Base-by-base conservation (phyloP, 1,140 invertebrate genomes). In the Zophobas morio region DNA sequence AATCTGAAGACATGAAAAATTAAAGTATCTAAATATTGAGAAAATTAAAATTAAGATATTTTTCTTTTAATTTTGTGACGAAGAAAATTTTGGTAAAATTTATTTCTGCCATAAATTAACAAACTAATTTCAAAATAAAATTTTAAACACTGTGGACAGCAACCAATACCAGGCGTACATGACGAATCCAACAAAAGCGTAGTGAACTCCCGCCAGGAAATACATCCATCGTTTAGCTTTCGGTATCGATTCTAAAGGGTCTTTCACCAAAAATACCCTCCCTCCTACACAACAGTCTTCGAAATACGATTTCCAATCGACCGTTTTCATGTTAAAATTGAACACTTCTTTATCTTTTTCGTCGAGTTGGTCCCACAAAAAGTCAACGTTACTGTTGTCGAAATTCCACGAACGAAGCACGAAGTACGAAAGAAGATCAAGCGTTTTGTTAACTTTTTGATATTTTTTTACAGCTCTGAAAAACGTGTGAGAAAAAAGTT, bases 391-490 rank as follows among this genome's bases (percentile, higher is more conserved):
- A 4, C 8, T 46, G 6, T 35, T 36, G 6, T 70, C 37, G 33
- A 71, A 76, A 37, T 20, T 54, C 66, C 60, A 70, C 1, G 37
- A 51, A 20, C 3, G 54, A 36, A 39, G 54, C 34, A 33, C 40
- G 20, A 76, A 71, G 42, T 34, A 70, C 32, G 42, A n/a, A 1
- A 56, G 1, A 8, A 46, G 5, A 6, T n/a, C 39, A 6, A 37
- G 32, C 1, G 40, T n/a, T 32, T 72, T 57, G 20, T 60, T 51
- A 20, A 78, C 57, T 6, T 76, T 56, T 47, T 49, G 34, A 80
- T 94, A 94, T 20, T 94, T 90, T 83, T 91, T 90, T 49, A 91
- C 87, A 87, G 94, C 89, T 85, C 93, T 95, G 85, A 3, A 86
- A 86, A 77, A 39, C 57, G 3, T 4, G 73, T 51, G 54, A 54